A percentile compares a stretch with the other conserved stretches of the same genome.
Evolutionary conservation across 37 sponge, comb jelly and placozoan species (phyloP).

Genomic region (Eunapius fragilis): DNA sequence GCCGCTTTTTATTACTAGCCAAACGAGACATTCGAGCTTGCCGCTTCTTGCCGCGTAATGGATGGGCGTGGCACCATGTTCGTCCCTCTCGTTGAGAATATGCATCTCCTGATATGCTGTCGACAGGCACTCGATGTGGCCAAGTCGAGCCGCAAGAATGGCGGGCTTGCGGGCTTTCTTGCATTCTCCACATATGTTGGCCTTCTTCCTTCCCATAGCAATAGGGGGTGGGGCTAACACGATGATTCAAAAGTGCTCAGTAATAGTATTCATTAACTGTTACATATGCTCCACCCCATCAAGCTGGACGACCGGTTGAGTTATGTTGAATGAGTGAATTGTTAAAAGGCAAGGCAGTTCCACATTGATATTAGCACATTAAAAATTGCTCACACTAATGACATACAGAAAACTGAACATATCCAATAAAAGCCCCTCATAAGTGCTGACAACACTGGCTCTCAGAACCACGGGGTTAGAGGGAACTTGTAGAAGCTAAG

Average conservation of each 20-base stretch:
- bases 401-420: neutral
- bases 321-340: too few species aligned
- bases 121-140: constrained; percentile 77
- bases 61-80: constrained; percentile 90
- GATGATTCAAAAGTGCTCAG: too few species aligned
- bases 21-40: constrained; percentile 77
- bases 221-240: neutral
- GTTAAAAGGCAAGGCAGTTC: too few species aligned
- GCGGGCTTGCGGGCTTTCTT: constrained; percentile 50
- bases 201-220: constrained; percentile 20
- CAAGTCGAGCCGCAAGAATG: constrained; percentile 79
- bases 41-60: constrained; percentile 93
- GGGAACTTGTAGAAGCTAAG: neutral
- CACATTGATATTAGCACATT: too few species aligned
- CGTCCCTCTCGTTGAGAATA: constrained; percentile 89
- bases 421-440: neutral
- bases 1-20: constrained; percentile 82
- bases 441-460: too few species aligned
- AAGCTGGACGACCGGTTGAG: too few species aligned
- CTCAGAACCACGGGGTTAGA: neutral
- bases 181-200: constrained; percentile 61
- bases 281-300: too few species aligned
- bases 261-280: neutral
- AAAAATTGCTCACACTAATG: too few species aligned
- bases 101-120: constrained; percentile 78